phyloP scores from a whole-genome alignment of 2,888 invertebrate species.

The Dastarcus helophoroides region DNA sequence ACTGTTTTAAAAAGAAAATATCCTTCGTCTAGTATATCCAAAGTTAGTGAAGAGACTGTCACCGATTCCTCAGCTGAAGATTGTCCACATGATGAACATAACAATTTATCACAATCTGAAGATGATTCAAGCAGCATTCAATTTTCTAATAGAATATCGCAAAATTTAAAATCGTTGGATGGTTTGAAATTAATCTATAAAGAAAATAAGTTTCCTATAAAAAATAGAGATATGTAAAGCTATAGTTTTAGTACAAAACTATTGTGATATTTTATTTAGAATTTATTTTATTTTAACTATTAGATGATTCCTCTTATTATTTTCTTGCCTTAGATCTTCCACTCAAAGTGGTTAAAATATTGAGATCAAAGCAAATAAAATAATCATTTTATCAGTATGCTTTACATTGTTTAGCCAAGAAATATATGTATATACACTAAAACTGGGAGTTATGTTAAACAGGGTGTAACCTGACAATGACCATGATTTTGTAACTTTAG shows the following conservation, averaged over 20 bases:
- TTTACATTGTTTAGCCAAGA: too few species aligned
- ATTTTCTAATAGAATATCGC: slow-evolving; percentile 17
- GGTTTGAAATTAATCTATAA: slow-evolving; percentile 44
- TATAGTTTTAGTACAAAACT: slow-evolving; percentile 1
- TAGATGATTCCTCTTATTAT: too few species aligned
- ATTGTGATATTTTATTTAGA: slow-evolving; percentile 2
- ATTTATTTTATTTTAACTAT: slow-evolving; percentile 1
- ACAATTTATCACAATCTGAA: slow-evolving; percentile 5
- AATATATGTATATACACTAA: too few species aligned
- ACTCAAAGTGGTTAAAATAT: too few species aligned
- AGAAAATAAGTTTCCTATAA: slow-evolving; percentile 49
- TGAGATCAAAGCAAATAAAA: too few species aligned
- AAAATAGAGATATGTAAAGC: slow-evolving; percentile 22
- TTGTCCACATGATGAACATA: slow-evolving; percentile 5
- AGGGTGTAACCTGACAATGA: too few species aligned
- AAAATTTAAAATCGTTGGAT: slow-evolving; percentile 32
- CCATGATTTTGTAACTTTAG: too few species aligned
- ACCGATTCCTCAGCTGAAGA: slow-evolving; percentile 3
- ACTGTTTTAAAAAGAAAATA: slow-evolving; percentile 34
- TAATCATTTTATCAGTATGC: too few species aligned
- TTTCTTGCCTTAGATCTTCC: too few species aligned
- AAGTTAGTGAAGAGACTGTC: neutral
- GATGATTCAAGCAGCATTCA: slow-evolving; percentile 17
- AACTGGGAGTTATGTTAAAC: too few species aligned
- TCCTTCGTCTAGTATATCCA: slow-evolving; percentile 2